phyloP scores from a whole-genome alignment of 2,888 invertebrate genomes.

The Caenorhabditis parvicauda region DNA sequence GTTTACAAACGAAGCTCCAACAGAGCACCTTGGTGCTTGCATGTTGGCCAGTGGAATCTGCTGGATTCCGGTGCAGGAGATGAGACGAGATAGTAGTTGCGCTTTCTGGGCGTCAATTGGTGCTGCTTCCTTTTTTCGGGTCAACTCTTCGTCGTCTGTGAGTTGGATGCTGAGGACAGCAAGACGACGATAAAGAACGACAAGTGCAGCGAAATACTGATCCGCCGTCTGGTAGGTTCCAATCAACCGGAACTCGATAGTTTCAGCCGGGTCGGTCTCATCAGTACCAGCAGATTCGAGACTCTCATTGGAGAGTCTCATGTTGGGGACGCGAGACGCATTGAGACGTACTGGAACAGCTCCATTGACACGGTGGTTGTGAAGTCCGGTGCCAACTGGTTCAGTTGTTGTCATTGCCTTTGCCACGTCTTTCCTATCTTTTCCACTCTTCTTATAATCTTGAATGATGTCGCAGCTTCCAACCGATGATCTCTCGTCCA shows the following conservation, averaged over 20 bases:
- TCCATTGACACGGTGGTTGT: constrained; percentile 54
- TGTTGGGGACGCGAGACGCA: constrained; percentile 40
- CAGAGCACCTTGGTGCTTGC: constrained; percentile 75
- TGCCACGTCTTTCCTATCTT: constrained; percentile 32
- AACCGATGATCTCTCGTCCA: constrained; percentile 55
- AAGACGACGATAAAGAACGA: constrained; percentile 71
- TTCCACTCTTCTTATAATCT: constrained; percentile 54
- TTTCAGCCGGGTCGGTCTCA: constrained; percentile 48
- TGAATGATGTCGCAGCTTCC: constrained; percentile 58
- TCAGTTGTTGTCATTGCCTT: constrained; percentile 31
- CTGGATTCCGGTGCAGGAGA: constrained; percentile 37
- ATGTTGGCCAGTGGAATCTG: constrained; percentile 68
- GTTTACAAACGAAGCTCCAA: constrained; percentile 75
- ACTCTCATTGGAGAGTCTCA: constrained; percentile 42
- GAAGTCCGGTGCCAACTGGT: constrained; percentile 32
- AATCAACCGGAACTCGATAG: constrained; percentile 54
- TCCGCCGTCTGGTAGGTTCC: constrained; percentile 55
- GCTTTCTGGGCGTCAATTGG: constrained; percentile 23
- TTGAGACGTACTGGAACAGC: constrained; percentile 53
- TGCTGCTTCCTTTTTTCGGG: constrained; percentile 20
- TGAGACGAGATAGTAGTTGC: constrained; percentile 39
- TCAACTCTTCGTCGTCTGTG: constrained; percentile 55
- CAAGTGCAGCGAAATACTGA: constrained; percentile 70
- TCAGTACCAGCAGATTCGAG: constrained; percentile 42
- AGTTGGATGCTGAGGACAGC: constrained; percentile 67